These are phyloP conservation scores for Drosophila lacicola DNA, from an alignment of 2,888 invertebrate genomes.

Conservation along the genomic window DNA sequence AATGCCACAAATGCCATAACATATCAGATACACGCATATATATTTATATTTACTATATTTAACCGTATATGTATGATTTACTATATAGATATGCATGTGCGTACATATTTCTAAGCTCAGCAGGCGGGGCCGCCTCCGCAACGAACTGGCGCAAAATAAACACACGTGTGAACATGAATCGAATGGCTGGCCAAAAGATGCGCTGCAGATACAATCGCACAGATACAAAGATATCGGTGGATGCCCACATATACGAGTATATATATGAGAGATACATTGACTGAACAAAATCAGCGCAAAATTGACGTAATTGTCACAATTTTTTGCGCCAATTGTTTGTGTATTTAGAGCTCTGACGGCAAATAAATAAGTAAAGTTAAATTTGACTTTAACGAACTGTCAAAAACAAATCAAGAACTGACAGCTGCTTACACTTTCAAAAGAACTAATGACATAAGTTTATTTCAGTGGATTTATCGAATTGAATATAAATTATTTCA, in stretches of 20 bases:
- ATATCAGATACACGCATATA: conserved; percentile 42
- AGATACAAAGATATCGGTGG: conserved; percentile 19
- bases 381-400: conserved; percentile 31
- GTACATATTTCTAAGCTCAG: conserved; percentile 15
- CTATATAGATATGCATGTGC: neutral
- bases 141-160: conserved; percentile 62
- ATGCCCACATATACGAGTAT: neutral
- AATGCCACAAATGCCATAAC: conserved; percentile 79
- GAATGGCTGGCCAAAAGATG: conserved; percentile 67
- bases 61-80: conserved; percentile 9
- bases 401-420: conserved; percentile 26
- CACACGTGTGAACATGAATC: conserved; percentile 75
- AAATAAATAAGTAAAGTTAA: conserved; percentile 38
- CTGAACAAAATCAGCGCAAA: conserved; percentile 68
- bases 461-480: neutral
- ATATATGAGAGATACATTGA: conserved; percentile 13
- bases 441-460: conserved; percentile 6
- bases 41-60: conserved; percentile 24
- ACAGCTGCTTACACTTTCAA: conserved; percentile 10
- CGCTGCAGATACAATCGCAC: conserved; percentile 54
- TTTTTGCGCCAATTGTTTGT: conserved; percentile 34
- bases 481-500: neutral
- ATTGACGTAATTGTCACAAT: conserved; percentile 77
- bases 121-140: conserved; percentile 58
- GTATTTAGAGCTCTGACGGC: conserved; percentile 19